Evolutionary conservation across 1,140 invertebrate species (phyloP).

Genomic region (Platorchestia sp.): DNA sequence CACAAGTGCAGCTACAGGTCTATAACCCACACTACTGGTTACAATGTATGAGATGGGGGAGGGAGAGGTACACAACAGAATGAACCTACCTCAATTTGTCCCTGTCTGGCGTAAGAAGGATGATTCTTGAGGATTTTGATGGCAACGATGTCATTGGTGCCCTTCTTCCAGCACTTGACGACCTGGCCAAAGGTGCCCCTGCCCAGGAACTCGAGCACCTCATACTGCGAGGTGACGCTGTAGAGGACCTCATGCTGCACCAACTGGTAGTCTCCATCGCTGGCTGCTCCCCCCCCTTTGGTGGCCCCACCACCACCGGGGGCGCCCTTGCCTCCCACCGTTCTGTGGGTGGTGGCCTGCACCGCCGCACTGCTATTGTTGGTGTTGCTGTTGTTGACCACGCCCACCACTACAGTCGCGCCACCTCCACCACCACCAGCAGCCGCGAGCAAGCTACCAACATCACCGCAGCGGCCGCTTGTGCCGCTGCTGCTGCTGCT

Average conservation of each 20-base stretch:
- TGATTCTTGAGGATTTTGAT: slow-evolving; percentile 99
- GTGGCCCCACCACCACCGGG: slow-evolving; percentile 69
- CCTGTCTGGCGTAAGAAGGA: slow-evolving; percentile 98
- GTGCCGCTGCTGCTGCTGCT: slow-evolving; percentile 11
- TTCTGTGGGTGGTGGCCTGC: slow-evolving; percentile 73
- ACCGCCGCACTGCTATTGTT: slow-evolving; percentile 59
- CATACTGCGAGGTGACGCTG: slow-evolving; percentile 89
- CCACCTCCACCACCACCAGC: slow-evolving; percentile 57
- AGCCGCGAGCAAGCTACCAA: slow-evolving; percentile 59
- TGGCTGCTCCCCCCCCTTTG: slow-evolving; percentile 77
- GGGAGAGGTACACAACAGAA: no score
- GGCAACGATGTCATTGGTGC: slow-evolving; percentile 99
- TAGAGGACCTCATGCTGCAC: slow-evolving; percentile 98
- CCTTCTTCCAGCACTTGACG: slow-evolving; percentile 99
- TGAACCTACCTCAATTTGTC: slow-evolving; percentile 93
- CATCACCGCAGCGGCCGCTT: slow-evolving; percentile 36
- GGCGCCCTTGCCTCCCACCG: slow-evolving; percentile 82
- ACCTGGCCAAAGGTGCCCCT: slow-evolving; percentile 98
- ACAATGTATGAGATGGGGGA: no score
- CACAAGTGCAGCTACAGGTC: no score
- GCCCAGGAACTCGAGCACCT: slow-evolving; percentile 98
- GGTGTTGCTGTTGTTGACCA: slow-evolving; percentile 59
- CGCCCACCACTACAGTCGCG: slow-evolving; percentile 64
- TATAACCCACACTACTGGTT: no score
- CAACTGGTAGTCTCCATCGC: slow-evolving; percentile 97